Base-by-base conservation (phyloP, 2,888 invertebrate species). In the Mythimna pallens region DNA sequence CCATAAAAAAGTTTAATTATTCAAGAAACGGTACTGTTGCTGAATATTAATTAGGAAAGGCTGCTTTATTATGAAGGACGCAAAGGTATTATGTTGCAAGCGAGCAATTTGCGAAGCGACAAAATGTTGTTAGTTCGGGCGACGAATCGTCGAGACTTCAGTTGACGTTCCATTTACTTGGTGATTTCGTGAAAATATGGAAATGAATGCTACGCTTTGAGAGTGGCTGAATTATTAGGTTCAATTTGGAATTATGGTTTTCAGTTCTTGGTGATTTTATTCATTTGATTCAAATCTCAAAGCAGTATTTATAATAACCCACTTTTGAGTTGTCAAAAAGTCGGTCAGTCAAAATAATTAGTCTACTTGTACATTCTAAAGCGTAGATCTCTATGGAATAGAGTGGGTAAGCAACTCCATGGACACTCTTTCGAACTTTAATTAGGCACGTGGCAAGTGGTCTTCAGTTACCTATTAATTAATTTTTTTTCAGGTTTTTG, bases 1-100 rank as follows among this genome's bases (percentile, higher is more conserved):
- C 81, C 81, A 80, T 80, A 83, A 85, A 86, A 86, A 86, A 84
- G 85, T 83, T 84, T 85, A 85, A 87, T 87, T 87, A 87, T 87
- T 86, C 87, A 82, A 84, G 83, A 78, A 80, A 67, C 72, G 78
- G 72, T 52, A 72, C 76, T 80, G 79, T 80, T 70, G 36, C 73
- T 83, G 87, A 87, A 87, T 87, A 85, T 80, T 87, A 87, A 87
- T 86, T 81, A 34, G 66, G 8, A 63, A 76, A 85, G 81, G 72
- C 84, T 80, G 78, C 80, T 85, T 76, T 82, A 78, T 82, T 76
- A 81, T 77, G 79, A 80, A 78, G 82, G 73, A 82, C 79, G 65
- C 73, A 55, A 70, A 80, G 81, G 81, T 82, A 82, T 86, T 80
- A 80, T 85, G 76, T 86, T 80, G 85, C 86, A 80, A 72, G 83